Evolutionary conservation across 2,113 vertebrate genomes (phyloP).

Genomic region (Columba janthina): DNA sequence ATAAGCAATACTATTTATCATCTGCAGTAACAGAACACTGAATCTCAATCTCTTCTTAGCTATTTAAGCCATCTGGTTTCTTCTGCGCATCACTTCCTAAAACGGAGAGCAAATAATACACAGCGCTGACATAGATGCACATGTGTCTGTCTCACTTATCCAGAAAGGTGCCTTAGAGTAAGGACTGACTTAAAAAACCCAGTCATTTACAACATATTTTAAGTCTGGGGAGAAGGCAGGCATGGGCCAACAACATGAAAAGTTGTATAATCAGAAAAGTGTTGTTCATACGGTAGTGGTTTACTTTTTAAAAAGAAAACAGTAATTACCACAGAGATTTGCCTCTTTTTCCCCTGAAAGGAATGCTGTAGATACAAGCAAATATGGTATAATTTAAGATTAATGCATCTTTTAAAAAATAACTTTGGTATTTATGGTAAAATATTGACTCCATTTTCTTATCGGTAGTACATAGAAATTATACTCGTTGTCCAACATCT

Average conservation of each 20-base stretch:
- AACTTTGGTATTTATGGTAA: background rate
- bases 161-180: background rate
- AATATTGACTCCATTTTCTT: background rate
- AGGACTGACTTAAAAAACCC: background rate
- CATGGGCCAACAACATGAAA: background rate
- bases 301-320: background rate
- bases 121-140: background rate
- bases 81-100: background rate
- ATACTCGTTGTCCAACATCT: background rate
- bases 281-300: background rate
- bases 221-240: background rate
- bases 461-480: background rate
- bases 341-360: background rate
- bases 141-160: background rate
- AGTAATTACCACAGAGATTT: background rate
- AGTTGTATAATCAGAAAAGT: background rate
- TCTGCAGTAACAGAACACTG: background rate
- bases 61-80: background rate
- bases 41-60: background rate
- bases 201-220: background rate
- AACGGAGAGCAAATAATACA: background rate
- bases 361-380: background rate
- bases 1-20: background rate
- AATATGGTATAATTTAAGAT: background rate
- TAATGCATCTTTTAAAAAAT: background rate